Evolutionary conservation across 2,888 invertebrate genomes (phyloP).

Genomic region (Eupithecia abbreviata): DNA sequence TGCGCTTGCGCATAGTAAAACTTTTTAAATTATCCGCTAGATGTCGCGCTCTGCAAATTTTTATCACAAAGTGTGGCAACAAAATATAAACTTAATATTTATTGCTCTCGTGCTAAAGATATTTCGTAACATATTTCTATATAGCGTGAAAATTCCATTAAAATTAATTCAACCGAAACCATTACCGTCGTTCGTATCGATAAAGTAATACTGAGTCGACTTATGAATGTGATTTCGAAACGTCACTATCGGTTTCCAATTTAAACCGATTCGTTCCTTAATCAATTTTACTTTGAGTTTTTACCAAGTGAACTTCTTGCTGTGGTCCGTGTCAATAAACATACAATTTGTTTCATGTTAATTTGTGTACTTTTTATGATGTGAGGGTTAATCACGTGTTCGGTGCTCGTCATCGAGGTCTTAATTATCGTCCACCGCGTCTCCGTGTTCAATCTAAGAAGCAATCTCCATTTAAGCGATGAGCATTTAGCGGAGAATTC

Average conservation of each 20-base stretch:
- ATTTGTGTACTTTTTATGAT: constrained; percentile 60
- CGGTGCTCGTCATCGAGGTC: constrained; percentile 54
- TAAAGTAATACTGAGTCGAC: constrained; percentile 81
- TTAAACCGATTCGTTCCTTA: constrained; percentile 84
- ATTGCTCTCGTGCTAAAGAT: constrained; percentile 74
- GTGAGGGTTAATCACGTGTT: constrained; percentile 53
- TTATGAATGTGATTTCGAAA: constrained; percentile 84
- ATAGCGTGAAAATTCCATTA: constrained; percentile 83
- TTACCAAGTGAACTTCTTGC: constrained; percentile 73
- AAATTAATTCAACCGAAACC: constrained; percentile 83
- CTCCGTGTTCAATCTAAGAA: constrained; percentile 63
- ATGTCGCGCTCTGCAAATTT: constrained; percentile 63
- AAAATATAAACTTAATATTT: constrained; percentile 63
- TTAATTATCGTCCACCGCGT: constrained; percentile 64
- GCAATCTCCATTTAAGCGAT: constrained; percentile 77
- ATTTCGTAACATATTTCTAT: constrained; percentile 82
- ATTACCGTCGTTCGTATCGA: constrained; percentile 81
- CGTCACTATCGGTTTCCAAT: constrained; percentile 84
- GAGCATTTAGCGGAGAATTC: constrained; percentile 82
- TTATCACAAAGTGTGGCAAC: constrained; percentile 42
- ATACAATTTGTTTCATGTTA: constrained; percentile 69
- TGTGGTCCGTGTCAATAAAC: constrained; percentile 71
- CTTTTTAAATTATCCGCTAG: constrained; percentile 61
- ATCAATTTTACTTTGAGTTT: constrained; percentile 81
- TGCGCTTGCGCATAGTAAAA: constrained; percentile 70